phyloP scores from a whole-genome alignment of 2,797 vertebrate species.

The Paratrypauchen microcephalus region DNA sequence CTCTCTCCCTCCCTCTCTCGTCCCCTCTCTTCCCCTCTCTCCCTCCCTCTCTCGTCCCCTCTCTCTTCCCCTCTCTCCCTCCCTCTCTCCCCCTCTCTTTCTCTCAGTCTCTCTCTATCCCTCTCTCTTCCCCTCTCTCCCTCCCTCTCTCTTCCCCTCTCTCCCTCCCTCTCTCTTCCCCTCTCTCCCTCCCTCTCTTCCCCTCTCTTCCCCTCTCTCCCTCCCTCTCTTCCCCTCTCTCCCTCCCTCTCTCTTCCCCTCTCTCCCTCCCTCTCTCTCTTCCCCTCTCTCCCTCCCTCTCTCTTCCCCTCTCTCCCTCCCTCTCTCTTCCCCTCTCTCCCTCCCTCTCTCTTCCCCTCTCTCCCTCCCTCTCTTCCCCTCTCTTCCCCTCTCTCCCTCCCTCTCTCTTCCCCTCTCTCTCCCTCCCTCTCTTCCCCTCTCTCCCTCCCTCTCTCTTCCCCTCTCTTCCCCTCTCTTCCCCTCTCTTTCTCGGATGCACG shows the following conservation, averaged over 20 bases:
- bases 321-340: too few relatives aligned
- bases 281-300: neutral
- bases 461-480: constrained; percentile 5
- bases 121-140: too few relatives aligned
- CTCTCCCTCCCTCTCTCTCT: neutral
- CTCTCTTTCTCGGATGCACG: constrained; percentile 62
- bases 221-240: too few relatives aligned
- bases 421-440: neutral
- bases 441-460: neutral
- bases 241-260: accelerated
- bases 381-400: too few relatives aligned
- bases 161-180: neutral
- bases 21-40: neutral
- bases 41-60: neutral
- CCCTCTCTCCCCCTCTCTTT: neutral
- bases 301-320: neutral
- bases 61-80: neutral
- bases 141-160: neutral
- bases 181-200: too few relatives aligned
- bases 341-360: neutral
- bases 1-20: too few relatives aligned
- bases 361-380: neutral
- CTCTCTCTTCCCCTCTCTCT: neutral
- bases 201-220: neutral
- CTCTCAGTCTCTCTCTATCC: neutral